phyloP scores from a whole-genome alignment of 1,140 invertebrate species.

The Drosophila punjabiensis region DNA sequence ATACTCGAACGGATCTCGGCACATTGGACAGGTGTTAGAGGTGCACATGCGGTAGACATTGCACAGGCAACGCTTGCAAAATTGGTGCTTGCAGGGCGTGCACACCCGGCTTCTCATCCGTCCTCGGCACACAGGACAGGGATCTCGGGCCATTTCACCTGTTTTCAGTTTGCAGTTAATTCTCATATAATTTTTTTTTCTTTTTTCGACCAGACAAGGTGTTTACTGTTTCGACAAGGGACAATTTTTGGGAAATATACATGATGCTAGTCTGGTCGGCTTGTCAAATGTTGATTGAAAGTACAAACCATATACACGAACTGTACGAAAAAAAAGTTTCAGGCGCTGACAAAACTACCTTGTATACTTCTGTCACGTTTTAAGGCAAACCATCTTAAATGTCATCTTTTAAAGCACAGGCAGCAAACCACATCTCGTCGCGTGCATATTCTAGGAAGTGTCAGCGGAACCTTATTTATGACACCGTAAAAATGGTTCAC shows the following conservation, averaged over 20 bases:
- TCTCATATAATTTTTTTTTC: background rate
- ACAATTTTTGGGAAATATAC: conserved; percentile 16
- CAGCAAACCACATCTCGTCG: background rate
- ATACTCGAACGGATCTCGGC: conserved; percentile 53
- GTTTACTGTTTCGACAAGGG: background rate
- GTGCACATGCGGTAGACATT: conserved; percentile 35
- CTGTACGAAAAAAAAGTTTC: no score
- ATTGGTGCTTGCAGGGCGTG: conserved; percentile 49
- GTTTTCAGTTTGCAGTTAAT: conserved; percentile 10
- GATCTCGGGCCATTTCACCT: conserved; percentile 10
- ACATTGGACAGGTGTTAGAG: conserved; percentile 53
- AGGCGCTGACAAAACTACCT: background rate
- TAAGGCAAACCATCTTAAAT: conserved; percentile 16
- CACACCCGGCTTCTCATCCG: conserved; percentile 38
- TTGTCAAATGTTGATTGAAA: no score
- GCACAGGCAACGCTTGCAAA: conserved; percentile 54
- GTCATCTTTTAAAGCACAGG: background rate
- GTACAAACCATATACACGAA: no score
- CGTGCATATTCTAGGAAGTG: conserved; percentile 31
- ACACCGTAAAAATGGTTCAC: conserved; percentile 46
- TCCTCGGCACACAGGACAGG: conserved; percentile 50
- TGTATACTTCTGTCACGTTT: conserved; percentile 1
- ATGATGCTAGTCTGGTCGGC: background rate
- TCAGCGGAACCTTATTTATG: conserved; percentile 55
- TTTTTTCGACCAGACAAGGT: conserved; percentile 3